phyloP scores from a whole-genome alignment of 2,113 vertebrate species.

The Indri indri region DNA sequence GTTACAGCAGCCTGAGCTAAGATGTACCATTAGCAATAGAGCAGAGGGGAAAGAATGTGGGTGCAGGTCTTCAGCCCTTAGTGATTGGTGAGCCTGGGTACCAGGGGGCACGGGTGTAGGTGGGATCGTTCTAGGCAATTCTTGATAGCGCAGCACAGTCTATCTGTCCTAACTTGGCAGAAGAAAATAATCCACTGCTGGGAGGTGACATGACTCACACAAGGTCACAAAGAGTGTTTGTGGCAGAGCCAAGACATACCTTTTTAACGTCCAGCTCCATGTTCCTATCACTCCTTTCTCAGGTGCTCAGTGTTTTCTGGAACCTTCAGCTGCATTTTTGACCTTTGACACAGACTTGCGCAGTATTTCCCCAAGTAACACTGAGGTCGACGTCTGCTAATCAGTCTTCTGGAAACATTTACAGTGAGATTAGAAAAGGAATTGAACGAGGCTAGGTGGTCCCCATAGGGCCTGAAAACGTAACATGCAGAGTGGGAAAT shows the following conservation, averaged over 20 bases:
- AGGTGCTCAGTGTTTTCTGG: background rate
- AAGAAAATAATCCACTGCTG: background rate
- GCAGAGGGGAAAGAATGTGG: background rate
- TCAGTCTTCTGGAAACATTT: conserved; percentile 32
- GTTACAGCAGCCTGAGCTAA: background rate
- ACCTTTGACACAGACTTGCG: background rate
- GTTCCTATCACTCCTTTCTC: background rate
- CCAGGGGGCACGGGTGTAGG: background rate
- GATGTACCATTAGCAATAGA: background rate
- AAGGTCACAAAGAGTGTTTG: background rate
- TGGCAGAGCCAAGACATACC: background rate
- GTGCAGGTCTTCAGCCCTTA: background rate
- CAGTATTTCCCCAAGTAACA: background rate
- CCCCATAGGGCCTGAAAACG: background rate
- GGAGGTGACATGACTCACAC: background rate
- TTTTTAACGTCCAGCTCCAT: background rate
- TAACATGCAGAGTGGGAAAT: conserved; percentile 41
- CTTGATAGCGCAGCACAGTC: background rate
- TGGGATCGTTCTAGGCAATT: background rate
- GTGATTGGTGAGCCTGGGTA: background rate
- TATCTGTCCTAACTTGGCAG: background rate
- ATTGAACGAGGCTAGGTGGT: background rate
- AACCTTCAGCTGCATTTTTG: background rate
- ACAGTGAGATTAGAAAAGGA: conserved; percentile 53
- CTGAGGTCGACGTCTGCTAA: background rate